Conservation (phyloP, 2,888 invertebrate species). For the Temnothorax rugatulus region DNA sequence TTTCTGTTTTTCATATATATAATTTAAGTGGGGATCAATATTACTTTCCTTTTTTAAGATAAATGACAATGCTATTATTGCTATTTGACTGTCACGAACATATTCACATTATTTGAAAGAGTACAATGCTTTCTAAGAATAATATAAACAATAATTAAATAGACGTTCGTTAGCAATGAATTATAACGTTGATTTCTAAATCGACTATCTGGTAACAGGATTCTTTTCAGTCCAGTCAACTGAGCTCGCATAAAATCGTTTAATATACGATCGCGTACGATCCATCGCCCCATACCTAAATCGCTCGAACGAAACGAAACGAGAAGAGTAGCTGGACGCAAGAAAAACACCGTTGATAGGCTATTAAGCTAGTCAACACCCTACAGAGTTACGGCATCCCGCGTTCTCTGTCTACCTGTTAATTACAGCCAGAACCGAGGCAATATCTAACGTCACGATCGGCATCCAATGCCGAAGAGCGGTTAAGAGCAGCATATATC, state of each 20-base stretch:
- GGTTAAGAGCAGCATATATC: constrained; percentile 45
- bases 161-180: constrained; percentile 3
- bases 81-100: not conserved
- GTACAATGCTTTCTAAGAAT: not conserved
- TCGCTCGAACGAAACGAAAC: constrained; percentile 38
- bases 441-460: constrained; percentile 47
- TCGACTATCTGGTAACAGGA: not conserved
- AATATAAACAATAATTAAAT: constrained; percentile 2
- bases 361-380: constrained; percentile 63
- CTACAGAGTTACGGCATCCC: constrained; percentile 55
- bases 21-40: not conserved
- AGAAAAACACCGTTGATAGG: constrained; percentile 57
- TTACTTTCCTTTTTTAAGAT: not conserved
- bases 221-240: not conserved
- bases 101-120: not conserved
- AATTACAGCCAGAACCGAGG: constrained; percentile 60
- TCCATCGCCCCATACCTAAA: not conserved
- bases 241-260: constrained; percentile 29
- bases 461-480: constrained; percentile 28
- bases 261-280: constrained; percentile 26
- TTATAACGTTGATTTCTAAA: constrained; percentile 26
- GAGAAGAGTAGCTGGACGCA: constrained; percentile 36
- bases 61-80: not conserved
- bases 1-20: not conserved
- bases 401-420: constrained; percentile 61